Percentiles rank a stretch among this genome's conserved stretches.
These are phyloP conservation scores for Coturnix japonica DNA, from an alignment of 2,113 vertebrate species.

Conservation along the genomic window DNA sequence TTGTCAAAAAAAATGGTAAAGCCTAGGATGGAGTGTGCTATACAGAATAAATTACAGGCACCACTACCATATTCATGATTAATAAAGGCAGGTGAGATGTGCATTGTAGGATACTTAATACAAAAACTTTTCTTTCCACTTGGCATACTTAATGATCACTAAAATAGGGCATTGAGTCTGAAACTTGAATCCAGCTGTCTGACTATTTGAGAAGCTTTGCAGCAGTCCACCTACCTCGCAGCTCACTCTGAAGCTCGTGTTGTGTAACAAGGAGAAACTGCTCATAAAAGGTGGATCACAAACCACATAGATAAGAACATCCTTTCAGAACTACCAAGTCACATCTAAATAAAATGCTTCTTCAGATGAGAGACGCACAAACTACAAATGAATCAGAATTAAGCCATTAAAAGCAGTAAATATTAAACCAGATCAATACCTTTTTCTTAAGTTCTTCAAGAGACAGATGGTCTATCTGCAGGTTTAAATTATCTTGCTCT, in stretches of 20 bases:
- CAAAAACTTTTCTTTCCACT: background rate
- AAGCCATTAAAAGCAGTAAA: slow-evolving; percentile 8
- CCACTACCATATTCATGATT: background rate
- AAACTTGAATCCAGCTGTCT: background rate
- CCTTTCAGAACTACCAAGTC: background rate
- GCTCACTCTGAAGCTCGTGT: background rate
- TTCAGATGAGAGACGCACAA: background rate
- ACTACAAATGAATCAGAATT: background rate
- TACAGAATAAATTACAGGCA: background rate
- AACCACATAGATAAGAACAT: background rate
- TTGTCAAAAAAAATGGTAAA: background rate
- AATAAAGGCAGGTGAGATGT: background rate
- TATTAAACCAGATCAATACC: slow-evolving; percentile 72
- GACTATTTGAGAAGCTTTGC: background rate
- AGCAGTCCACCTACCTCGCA: background rate
- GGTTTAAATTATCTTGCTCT: slow-evolving; percentile 76
- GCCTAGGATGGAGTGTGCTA: background rate
- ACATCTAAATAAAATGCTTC: background rate
- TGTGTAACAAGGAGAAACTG: background rate
- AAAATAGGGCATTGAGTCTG: background rate
- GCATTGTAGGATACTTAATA: rapidly evolving
- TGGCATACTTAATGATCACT: background rate
- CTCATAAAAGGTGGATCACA: background rate
- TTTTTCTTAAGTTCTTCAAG: slow-evolving; percentile 87
- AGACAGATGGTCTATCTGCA: slow-evolving; percentile 83